Base-by-base conservation (phyloP, 2,113 vertebrate species). In the Odontesthes bonariensis region DNA sequence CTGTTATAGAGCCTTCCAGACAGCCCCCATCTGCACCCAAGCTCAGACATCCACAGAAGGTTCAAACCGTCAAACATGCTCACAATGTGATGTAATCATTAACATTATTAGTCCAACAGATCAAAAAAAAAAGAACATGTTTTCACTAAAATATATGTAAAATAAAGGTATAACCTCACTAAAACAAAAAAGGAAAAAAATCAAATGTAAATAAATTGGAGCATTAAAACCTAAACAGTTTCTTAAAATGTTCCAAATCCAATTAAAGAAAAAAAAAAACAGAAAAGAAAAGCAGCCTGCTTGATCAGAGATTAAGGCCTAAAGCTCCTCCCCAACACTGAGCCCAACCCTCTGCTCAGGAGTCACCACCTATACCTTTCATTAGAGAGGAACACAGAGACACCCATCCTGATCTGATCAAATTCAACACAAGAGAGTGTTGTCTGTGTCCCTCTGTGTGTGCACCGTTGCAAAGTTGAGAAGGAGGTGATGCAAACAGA, bases 361-460 rank as follows among this genome's bases (percentile, higher is more conserved):
- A 83, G 62, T 70, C 73, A 83, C 74, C 88, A 89, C 75, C 83
- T 81, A 23, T 79, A 89, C 81, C 86, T 90, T 82, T 69, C 83
- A 83, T 74, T 68, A 75, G 40, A 74, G 14, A 70, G 54, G 17
- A 23, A 27, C 22, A 46, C 46, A 73, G 65, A 83, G 73, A 77
- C 80, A 86, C 78, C 74, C 67, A 81, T 57, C 75, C 64, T 78
- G 78, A 79, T 78, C 78, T 84, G 80, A 85, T 64, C 69, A 75
- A 70, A 82, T 74, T 66, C 54, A 81, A 83, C 77, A 77, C 73
- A 84, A 67, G 73, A 72, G 62, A 62, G 73, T 74, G 57, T 31
- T 75, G 63, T 63, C 33, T 70, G 42, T 62, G 57, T 56, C 32
- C 23, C 52, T 59, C 52, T 55, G 20, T 69, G 59, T 65, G 32